Evolutionary conservation across 2,113 vertebrate species (phyloP), one percentile per base, ranked within the genome.

Genomic region (Pitta sordida): DNA sequence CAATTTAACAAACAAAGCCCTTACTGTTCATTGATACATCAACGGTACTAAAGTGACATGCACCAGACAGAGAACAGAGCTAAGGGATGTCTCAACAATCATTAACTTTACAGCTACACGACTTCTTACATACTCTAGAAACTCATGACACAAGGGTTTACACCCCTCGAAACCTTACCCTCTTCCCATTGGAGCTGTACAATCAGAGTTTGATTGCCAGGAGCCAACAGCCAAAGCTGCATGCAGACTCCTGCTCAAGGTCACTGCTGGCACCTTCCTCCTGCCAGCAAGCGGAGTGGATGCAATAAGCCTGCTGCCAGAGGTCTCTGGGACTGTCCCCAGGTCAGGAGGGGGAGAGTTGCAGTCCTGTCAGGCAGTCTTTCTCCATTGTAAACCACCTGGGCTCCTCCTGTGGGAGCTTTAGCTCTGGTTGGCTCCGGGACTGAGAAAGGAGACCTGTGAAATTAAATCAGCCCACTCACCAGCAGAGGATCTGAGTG

Each of bases 1-100:
- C 74, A 87, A 74, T 43, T 29, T 70, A 77, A 83, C 39, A 84
- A 68, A 48, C 13, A 80, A 85, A 93, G 39, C 29, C 58, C 36
- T 59, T 67, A 48, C 29, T 91, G n/a, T n/a, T 84, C 10, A 5
- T 63, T 85, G 77, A 75, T 52, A 86, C 6, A 71, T 21, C 15
- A 59, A 71, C 59, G 85, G 46, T 13, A 90, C 7, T 39, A 32
- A 84, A 77, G 55, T 11, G 21, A 17, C n/a, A 52, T 0, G 5
- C 10, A 56, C 26, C 39, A 82, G 74, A 16, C 3, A 60, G 62
- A 68, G 62, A 74, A 59, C 30, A 86, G 63, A 93, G 36, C 34
- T 90, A 70, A 73, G 30, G n/a, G 64, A 48, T 1, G 6, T 39
- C 64, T 88, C 55, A 59, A 52, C 36, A 81, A 67, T 74, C 32